phyloP scores from a whole-genome alignment of 64 coral and sea anemone species.

The Hydrozoanthus tunicans region DNA sequence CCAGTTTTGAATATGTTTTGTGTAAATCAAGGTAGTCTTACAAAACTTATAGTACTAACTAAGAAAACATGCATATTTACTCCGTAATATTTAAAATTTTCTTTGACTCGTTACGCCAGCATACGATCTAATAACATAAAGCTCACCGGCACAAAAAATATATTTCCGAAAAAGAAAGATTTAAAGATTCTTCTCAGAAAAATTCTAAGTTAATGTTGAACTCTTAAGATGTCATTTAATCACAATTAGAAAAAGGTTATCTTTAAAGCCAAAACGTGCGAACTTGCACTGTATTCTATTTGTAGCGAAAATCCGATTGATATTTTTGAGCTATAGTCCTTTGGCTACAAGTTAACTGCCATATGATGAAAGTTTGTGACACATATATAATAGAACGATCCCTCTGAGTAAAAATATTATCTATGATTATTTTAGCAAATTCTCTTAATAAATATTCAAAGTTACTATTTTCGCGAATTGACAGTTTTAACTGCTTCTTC shows the following conservation, averaged over 20 bases:
- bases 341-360: neutral
- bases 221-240: conserved; percentile 21
- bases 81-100: conserved; percentile 18
- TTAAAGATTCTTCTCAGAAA: neutral
- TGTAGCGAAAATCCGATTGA: neutral
- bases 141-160: neutral
- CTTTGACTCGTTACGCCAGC: neutral
- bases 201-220: neutral
- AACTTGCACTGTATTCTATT: neutral
- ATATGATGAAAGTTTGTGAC: neutral
- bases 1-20: conserved; percentile 13
- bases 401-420: conserved; percentile 16
- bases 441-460: conserved; percentile 40
- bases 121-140: neutral
- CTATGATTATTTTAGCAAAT: conserved; percentile 14
- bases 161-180: neutral
- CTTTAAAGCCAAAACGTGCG: neutral
- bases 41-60: neutral
- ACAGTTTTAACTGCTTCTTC: conserved; percentile 18
- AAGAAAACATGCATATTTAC: neutral
- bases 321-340: too few species aligned
- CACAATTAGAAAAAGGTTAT: neutral
- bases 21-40: neutral
- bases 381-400: neutral
- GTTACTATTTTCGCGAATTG: conserved; percentile 41